Evolutionary conservation across 1,140 invertebrate genomes (phyloP).

Genomic region (Aphelinus certus): DNA sequence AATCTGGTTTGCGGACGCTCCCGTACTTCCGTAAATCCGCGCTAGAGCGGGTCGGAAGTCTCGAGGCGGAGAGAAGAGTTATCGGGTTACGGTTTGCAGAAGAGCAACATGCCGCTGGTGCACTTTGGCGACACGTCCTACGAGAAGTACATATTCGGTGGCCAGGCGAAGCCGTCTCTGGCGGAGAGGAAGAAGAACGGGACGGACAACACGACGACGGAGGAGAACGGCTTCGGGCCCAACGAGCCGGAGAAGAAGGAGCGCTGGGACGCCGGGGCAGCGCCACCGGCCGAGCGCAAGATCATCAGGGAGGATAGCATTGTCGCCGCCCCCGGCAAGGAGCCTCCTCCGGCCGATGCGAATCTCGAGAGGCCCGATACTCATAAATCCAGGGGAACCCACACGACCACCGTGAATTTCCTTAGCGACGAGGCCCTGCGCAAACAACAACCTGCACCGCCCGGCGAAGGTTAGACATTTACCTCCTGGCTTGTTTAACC

Average conservation of each 20-base stretch:
- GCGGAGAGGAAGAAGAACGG: not conserved
- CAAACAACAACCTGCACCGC: not conserved
- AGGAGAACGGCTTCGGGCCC: not conserved
- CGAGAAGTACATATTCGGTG: constrained; percentile 61
- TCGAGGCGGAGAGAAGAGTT: too few relatives aligned
- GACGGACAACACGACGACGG: not conserved
- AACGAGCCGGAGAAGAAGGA: not conserved
- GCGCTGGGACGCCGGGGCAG: too few relatives aligned
- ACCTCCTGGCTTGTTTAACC: too few relatives aligned
- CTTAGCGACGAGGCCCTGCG: constrained; percentile 6
- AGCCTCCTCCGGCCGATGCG: not conserved
- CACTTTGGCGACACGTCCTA: constrained; percentile 67
- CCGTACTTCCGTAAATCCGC: too few relatives aligned
- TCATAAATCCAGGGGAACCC: constrained; percentile 5
- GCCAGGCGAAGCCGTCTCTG: constrained; percentile 20
- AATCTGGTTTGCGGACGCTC: too few relatives aligned
- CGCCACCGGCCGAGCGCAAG: too few relatives aligned
- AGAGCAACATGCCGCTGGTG: constrained; percentile 62
- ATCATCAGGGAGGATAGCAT: too few relatives aligned
- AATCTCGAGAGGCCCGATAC: not conserved
- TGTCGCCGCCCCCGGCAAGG: too few relatives aligned
- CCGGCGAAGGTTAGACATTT: constrained; percentile 20
- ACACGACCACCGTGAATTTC: constrained; percentile 27
- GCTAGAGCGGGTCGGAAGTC: too few relatives aligned
- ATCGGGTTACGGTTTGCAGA: constrained; percentile 41